Evolutionary conservation across 2,797 vertebrate species (phyloP).

Genomic region (Dicrostonyx torquatus): DNA sequence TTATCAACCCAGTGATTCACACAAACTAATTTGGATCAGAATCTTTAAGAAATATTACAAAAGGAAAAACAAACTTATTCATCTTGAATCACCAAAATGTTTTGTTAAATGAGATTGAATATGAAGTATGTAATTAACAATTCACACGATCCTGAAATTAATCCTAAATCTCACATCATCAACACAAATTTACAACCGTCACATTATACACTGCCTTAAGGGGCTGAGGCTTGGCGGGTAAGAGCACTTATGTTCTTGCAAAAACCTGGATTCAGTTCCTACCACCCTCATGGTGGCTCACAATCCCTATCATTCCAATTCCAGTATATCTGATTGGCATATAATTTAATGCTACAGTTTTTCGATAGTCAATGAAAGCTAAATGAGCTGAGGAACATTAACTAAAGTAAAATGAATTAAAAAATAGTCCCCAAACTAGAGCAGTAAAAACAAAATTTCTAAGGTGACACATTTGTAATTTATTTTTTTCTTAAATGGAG

Average conservation of each 20-base stretch:
- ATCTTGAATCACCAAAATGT: constrained; percentile 42
- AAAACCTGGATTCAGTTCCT: background rate
- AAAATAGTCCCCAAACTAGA: background rate
- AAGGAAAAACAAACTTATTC: constrained; percentile 43
- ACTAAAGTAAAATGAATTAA: background rate
- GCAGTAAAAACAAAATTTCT: constrained; percentile 42
- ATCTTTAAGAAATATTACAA: constrained; percentile 50
- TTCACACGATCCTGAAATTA: constrained; percentile 7
- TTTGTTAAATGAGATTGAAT: background rate
- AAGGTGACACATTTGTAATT: background rate
- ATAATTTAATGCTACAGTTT: constrained; percentile 3
- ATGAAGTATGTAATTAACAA: constrained; percentile 48
- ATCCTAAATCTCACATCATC: constrained; percentile 56
- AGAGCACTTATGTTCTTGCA: background rate
- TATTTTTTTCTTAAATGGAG: no score
- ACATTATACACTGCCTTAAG: constrained; percentile 46
- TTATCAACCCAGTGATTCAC: constrained; percentile 28
- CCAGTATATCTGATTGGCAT: background rate
- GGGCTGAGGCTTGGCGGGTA: background rate
- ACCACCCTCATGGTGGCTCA: background rate
- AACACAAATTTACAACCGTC: constrained; percentile 12
- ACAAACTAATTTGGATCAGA: constrained; percentile 61
- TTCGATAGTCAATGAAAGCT: background rate
- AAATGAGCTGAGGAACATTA: background rate
- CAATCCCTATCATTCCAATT: background rate